phyloP scores from a whole-genome alignment of 2,888 invertebrate species.

The Cepaea hortensis region DNA sequence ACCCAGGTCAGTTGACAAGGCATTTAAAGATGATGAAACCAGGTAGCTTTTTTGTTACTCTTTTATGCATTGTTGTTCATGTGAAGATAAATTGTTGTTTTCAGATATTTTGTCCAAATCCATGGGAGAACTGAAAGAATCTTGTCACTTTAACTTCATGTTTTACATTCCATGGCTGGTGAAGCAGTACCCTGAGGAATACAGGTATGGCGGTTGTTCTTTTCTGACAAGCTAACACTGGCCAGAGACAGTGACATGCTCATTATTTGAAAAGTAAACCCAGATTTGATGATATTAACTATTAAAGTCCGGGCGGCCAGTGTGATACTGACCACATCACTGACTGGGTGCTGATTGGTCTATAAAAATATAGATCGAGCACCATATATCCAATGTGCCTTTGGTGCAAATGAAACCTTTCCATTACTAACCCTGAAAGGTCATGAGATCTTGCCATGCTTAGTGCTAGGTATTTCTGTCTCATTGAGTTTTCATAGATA shows the following conservation, averaged over 20 bases:
- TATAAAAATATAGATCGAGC: no score
- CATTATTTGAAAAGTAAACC: neutral
- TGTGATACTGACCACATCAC: no score
- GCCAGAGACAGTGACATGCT: neutral
- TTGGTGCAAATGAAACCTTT: no score
- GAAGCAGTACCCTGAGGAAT: constrained; percentile 84
- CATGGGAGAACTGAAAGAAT: constrained; percentile 74
- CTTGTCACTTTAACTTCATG: constrained; percentile 91
- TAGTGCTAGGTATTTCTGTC: no score
- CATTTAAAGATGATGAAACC: neutral
- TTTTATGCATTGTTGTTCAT: neutral
- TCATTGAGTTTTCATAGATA: no score
- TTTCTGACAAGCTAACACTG: neutral
- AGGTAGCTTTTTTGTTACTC: neutral
- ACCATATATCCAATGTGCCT: no score
- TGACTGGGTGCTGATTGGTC: no score
- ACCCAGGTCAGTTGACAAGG: no score
- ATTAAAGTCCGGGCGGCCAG: no score
- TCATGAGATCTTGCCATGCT: no score
- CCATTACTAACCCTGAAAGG: no score
- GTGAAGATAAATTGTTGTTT: constrained; percentile 34
- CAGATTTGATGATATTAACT: no score
- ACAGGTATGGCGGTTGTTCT: neutral
- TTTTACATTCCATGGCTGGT: constrained; percentile 92
- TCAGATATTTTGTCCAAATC: constrained; percentile 73